Evolutionary conservation across 2,113 vertebrate genomes (phyloP).

Genomic region (Toxostoma redivivum): DNA sequence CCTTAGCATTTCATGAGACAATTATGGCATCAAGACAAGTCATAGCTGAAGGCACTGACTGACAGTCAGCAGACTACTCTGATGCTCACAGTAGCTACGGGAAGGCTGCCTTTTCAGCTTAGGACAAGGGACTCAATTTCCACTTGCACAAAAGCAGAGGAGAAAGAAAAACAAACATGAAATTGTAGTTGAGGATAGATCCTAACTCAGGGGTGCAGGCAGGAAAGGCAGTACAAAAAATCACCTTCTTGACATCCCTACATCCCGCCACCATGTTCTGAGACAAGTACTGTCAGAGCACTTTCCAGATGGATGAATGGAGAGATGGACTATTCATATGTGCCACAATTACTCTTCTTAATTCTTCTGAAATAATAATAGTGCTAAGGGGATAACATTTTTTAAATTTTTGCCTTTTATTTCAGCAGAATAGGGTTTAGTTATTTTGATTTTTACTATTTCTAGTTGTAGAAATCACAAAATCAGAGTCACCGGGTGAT

Average conservation of each 20-base stretch:
- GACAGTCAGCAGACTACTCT: background rate
- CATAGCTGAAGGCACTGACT: background rate
- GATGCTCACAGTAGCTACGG: background rate
- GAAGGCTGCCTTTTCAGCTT: background rate
- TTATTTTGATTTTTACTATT: background rate
- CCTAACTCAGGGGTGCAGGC: background rate
- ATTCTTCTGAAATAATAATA: background rate
- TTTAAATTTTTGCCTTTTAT: background rate
- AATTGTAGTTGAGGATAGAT: background rate
- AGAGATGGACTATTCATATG: background rate
- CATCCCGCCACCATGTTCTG: accelerated
- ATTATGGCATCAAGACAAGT: background rate
- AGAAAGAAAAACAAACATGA: background rate
- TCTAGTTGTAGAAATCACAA: background rate
- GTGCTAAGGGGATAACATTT: background rate
- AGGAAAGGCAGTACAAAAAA: background rate
- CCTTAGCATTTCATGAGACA: background rate
- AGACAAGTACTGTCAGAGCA: background rate
- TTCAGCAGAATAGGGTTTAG: background rate
- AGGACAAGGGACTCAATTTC: background rate
- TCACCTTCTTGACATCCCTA: background rate
- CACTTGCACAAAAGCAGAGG: background rate
- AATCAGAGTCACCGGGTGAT: background rate
- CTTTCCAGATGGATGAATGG: background rate
- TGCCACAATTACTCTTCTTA: background rate